Conservation (phyloP, 2,797 vertebrate genomes). For the Phalanger gymnotis region DNA sequence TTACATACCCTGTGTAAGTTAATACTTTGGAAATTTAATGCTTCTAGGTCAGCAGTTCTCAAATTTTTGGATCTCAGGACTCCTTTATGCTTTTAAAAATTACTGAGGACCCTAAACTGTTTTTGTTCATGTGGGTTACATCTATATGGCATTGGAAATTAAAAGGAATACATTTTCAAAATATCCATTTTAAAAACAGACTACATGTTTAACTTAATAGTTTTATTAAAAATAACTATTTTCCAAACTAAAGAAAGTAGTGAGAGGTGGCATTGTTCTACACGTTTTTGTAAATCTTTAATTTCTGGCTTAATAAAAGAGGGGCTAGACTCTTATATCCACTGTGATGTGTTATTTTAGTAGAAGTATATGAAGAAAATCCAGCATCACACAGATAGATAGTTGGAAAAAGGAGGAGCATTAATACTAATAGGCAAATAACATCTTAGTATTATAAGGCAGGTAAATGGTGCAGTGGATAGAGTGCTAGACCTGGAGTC, state of each 20-base stretch:
- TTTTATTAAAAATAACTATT: no score
- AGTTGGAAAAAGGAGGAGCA: not conserved
- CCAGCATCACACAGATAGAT: not conserved
- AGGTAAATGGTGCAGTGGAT: not conserved
- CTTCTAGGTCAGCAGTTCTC: not conserved
- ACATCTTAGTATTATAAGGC: not conserved
- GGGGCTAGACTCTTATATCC: not conserved
- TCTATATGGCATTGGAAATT: not conserved
- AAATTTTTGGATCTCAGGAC: not conserved
- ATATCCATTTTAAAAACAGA: not conserved
- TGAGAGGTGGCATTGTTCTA: no score
- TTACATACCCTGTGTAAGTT: not conserved
- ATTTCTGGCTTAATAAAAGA: not conserved
- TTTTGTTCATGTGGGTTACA: not conserved
- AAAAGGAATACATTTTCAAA: not conserved
- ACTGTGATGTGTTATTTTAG: not conserved
- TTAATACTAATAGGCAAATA: not conserved
- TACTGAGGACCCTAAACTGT: not conserved
- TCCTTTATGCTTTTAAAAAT: not conserved
- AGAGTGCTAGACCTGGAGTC: not conserved
- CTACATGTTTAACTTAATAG: not conserved
- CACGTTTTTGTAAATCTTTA: not conserved
- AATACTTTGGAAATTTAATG: not conserved
- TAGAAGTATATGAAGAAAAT: not conserved
- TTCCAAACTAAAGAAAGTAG: no score